Evolutionary conservation across 2,888 invertebrate genomes (phyloP), one percentile per base, ranked within the genome.

Genomic region (Lottia scabra): DNA sequence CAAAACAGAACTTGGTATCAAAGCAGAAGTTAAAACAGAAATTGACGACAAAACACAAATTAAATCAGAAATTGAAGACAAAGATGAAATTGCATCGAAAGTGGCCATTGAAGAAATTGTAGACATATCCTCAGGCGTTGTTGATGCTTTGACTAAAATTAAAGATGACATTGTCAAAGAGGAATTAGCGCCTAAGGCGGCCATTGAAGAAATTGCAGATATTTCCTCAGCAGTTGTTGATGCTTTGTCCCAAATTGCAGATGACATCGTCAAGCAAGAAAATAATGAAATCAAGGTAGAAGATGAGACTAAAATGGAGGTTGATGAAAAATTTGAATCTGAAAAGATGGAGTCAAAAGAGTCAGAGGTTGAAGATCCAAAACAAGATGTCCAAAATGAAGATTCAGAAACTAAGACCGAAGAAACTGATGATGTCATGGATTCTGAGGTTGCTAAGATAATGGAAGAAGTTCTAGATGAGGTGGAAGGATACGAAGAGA

Each of bases 341-440:
- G 38, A 30, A 23, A 63, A 26, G 4, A 43, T 48, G 27, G 30
- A 19, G 8, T 10, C 19, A 15, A 46, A 65, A 43, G 27, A 10
- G 8, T 23, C 30, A n/a, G 62, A 67, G 44, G 65, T 68, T 45
- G 27, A 68, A 66, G 45, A 30, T 15, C 62, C 26, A n/a, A 56
- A 27, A 38, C 65, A 64, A 19, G 19, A 68, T n/a, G 0, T 15
- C 27, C 67, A 67, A 38, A 30, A 8, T 38, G 38, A 38, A 43
- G 63, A 74, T 56, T 23, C 62, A 38, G 65, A 75, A 74, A 38
- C 65, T 23, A 68, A 71, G 43, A 23, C 62, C 12, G 65, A 62
- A 46, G 73, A 80, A n/a, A 67, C 69, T 15, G 68, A 68, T 26
- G 67, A 68, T 44, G 66, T 65, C 13, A 45, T 74, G 19, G 71